phyloP scores from a whole-genome alignment of 2,888 invertebrate genomes.

The Byasa hedistus region DNA sequence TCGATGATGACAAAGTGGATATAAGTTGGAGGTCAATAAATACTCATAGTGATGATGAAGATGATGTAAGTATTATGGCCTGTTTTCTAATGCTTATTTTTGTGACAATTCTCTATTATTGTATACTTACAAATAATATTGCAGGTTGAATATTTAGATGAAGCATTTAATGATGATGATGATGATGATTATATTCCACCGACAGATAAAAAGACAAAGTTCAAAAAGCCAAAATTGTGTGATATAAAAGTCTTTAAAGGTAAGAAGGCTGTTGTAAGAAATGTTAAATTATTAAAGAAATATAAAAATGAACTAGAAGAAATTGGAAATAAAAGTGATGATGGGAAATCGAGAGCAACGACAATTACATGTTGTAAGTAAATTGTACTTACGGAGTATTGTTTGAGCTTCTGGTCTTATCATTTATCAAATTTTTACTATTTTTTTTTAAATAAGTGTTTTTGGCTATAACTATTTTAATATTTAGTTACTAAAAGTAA shows the following conservation, averaged over 20 bases:
- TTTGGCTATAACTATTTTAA: too few species aligned
- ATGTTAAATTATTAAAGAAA: conserved; percentile 63
- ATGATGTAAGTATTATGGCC: conserved; percentile 53
- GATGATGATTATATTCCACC: conserved; percentile 69
- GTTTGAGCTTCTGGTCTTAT: too few species aligned
- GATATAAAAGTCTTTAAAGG: conserved; percentile 70
- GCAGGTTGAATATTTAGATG: conserved; percentile 60
- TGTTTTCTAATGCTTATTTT: not conserved
- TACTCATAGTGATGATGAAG: conserved; percentile 38
- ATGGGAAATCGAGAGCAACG: conserved; percentile 54
- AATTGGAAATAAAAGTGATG: conserved; percentile 40
- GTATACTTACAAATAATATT: conserved; percentile 7
- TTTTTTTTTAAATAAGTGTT: too few species aligned
- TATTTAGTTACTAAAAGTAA: not conserved
- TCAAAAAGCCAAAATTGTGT: conserved; percentile 66
- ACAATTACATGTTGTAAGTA: conserved; percentile 74
- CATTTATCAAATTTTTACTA: too few species aligned
- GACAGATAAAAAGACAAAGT: conserved; percentile 55
- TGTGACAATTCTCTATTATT: not conserved
- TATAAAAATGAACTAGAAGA: conserved; percentile 49
- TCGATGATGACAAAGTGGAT: conserved; percentile 45
- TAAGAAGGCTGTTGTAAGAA: conserved; percentile 59
- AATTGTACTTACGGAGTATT: conserved; percentile 16
- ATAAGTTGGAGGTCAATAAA: conserved; percentile 56
- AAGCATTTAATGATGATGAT: conserved; percentile 63